Evolutionary conservation across 1,140 invertebrate genomes (phyloP), one percentile per base, ranked within the genome.

Genomic region (Monochamus saltuarius): DNA sequence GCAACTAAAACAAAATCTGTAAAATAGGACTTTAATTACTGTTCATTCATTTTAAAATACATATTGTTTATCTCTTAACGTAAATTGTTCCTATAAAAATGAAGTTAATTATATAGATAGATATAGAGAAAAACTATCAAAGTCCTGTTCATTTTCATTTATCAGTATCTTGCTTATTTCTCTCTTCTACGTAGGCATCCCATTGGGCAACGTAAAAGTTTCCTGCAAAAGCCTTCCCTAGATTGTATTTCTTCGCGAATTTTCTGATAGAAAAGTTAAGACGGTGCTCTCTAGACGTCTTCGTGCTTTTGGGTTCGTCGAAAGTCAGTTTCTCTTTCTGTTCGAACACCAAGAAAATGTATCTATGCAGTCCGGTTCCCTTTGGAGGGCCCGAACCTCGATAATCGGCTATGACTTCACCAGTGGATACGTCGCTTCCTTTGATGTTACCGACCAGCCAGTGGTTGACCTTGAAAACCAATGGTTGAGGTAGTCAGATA

Each of bases 391-490:
- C 93, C 22, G 92, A 84, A 16, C 93, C 93, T 61, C 95, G 79
- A 75, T 95, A 97, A 0, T 84, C 87, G 3, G 86, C 86, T 0
- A 96, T 75, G 0, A 52, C 57, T 50, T 73, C 86, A 7, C 94
- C 95, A 22, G 84, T 79, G 0, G 72, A 67, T 0, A 97, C 74
- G 49, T 91, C 81, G 51, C 76, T 80, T n/a, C 89, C 93, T 4
- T 90, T 91, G 71, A 98, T 94, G 72, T 98, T 98, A 4, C 83
- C 90, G 0, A 97, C 89, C 3, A 95, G 75, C 93, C 94, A 97
- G 75, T 97, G 94, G 69, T 92, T 89, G 87, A 89, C 94, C 79
- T 95, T 92, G 4, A 91, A 82, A 66, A 85, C 89, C 49, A 83
- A 88, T 0, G 86, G 89, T 17, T 89, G 80, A 29, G 22, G 22